Base-by-base conservation (phyloP, 2,113 vertebrate species). In the Clarias batrachus region DNA sequence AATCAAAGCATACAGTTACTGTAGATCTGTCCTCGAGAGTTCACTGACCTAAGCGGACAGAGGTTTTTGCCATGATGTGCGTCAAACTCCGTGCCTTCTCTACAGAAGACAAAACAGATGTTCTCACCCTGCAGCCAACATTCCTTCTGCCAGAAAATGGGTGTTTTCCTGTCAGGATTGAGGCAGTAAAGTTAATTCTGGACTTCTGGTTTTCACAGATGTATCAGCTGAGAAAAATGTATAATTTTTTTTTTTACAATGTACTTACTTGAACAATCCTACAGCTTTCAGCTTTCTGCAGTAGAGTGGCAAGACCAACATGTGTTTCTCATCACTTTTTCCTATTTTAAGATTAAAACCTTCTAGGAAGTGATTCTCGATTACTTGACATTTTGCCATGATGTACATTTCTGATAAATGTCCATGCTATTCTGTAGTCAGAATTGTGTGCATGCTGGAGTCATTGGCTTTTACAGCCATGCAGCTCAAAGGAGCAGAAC, bases 71-170 rank as follows among this genome's bases (percentile, higher is more conserved):
- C 65, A 21, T 78, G 92, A 90, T 88, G 90, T 91, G 92, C 89
- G 91, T 92, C 92, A 91, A 19, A 76, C 90, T 87, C 91, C 70
- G 63, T 87, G 88, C 90, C 91, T 92, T 92, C 85, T 91, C 90
- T 89, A 89, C 89, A 94, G 92, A 91, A 92, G 93, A 89, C 90
- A 89, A 93, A 94, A 93, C 94, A 95, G 94, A 95, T 94, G 93
- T 94, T 91, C 86, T 73, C 62, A 87, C 89, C 90, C 89, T 91
- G 89, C 85, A 91, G 93, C 93, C 94, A 94, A 93, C 91, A 93
- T 82, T 87, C 90, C 91, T 63, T 87, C 85, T 48, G 78, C 86
- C 84, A 84, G 77, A 85, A 84, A 91, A 80, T n/a, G 87, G 86
- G 84, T 87, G 19, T 84, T 88, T 87, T 90, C 88, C 87, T 80